A percentile compares a stretch with the other conserved stretches of the same genome.
Conservation (phyloP, 2,113 vertebrate species). For the Meleagris gallopavo region DNA sequence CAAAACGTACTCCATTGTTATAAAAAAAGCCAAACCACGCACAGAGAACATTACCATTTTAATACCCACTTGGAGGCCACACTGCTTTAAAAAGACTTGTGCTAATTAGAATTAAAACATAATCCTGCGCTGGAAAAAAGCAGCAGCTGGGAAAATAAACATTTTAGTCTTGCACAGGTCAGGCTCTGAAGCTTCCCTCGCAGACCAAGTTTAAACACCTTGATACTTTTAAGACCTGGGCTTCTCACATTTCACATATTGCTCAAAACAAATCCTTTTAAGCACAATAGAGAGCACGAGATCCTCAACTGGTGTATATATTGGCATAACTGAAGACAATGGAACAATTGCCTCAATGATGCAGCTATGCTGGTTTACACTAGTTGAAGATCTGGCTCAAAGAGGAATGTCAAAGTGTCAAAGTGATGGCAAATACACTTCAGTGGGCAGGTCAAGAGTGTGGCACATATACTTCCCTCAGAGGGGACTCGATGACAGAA, state of each 20-base stretch:
- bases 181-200: background rate
- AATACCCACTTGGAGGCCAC: background rate
- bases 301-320: background rate
- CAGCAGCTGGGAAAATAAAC: slow-evolving; percentile 43
- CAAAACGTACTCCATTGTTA: background rate
- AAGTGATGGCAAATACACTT: background rate
- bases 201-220: slow-evolving; percentile 61
- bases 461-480: rapidly evolving
- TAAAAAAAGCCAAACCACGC: background rate
- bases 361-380: slow-evolving; percentile 6
- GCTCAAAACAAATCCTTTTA: slow-evolving; percentile 71
- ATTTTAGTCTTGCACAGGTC: slow-evolving; percentile 43
- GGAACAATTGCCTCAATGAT: background rate
- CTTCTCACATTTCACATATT: slow-evolving; percentile 38
- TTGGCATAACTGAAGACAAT: background rate
- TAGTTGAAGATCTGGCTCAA: rapidly evolving
- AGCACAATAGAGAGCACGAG: slow-evolving; percentile 48
- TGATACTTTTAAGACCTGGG: slow-evolving; percentile 46
- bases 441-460: rapidly evolving
- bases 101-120: background rate
- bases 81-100: background rate
- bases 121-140: background rate
- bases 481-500: background rate
- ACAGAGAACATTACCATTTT: background rate
- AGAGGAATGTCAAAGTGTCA: rapidly evolving